A percentile compares a stretch with the other conserved stretches of the same genome.
Conservation (phyloP, 2,797 vertebrate genomes). For the Enteromius paludinosus region DNA sequence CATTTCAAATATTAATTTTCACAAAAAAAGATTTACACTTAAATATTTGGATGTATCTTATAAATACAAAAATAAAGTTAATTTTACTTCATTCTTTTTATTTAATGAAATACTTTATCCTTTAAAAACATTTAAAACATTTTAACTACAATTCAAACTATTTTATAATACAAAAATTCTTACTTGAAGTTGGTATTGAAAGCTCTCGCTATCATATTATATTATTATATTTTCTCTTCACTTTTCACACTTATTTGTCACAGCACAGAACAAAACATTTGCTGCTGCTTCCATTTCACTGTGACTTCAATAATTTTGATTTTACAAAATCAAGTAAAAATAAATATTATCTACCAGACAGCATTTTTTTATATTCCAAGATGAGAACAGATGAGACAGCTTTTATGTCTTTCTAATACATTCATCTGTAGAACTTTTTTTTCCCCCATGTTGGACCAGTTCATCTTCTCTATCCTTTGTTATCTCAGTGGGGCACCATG, state of each 20-base stretch:
- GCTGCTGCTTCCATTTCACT: not conserved
- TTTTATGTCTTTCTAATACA: slow-evolving; percentile 10
- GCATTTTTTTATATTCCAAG: not conserved
- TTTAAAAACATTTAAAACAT: not conserved
- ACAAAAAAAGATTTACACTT: not conserved
- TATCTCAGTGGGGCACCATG: slow-evolving; percentile 10
- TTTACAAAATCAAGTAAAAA: not conserved
- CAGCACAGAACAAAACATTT: not conserved
- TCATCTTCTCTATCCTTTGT: slow-evolving; percentile 9
- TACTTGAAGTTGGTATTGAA: not conserved
- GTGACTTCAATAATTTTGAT: not conserved
- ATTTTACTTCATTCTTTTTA: not conserved
- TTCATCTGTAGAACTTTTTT: not conserved
- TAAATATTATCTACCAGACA: not conserved
- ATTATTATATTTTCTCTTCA: not conserved
- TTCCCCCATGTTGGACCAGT: slow-evolving; percentile 7
- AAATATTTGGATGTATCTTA: not conserved
- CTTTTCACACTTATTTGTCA: not conserved
- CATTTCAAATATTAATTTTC: not conserved
- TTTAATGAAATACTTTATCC: not conserved
- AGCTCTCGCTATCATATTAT: not conserved
- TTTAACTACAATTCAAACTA: not conserved
- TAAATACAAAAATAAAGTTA: not conserved
- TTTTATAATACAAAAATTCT: not conserved
- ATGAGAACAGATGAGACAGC: not conserved